A percentile compares a stretch with the other conserved stretches of the same genome.
phyloP scores from a whole-genome alignment of 2,888 invertebrate species.

The Drosophila falleni region DNA sequence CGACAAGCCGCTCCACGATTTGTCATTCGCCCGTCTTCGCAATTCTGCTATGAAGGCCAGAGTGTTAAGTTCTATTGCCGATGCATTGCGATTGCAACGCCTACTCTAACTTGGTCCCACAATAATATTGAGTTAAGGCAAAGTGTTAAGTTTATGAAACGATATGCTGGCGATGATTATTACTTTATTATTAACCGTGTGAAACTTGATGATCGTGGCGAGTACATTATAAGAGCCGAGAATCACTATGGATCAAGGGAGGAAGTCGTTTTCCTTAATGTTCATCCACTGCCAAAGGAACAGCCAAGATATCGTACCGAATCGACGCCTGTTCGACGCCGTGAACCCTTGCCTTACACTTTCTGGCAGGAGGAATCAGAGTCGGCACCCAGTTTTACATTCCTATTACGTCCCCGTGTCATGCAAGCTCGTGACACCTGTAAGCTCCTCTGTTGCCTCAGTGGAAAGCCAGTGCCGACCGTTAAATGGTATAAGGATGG shows the following conservation, averaged over 20 bases:
- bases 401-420: constrained; percentile 98
- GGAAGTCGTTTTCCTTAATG: constrained; percentile 98
- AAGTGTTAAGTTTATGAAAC: constrained; percentile 99
- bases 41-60: constrained; percentile 98
- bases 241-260: constrained; percentile 98
- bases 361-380: constrained; percentile 97
- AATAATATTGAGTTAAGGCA: constrained; percentile 97
- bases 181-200: constrained; percentile 99
- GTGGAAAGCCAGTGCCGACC: constrained; percentile 97
- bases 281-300: constrained; percentile 89
- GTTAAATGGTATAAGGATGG: constrained; percentile 97
- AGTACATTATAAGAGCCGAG: constrained; percentile 98
- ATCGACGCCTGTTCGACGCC: constrained; percentile 90
- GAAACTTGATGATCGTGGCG: constrained; percentile 97
- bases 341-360: constrained; percentile 93
- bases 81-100: constrained; percentile 96
- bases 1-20: constrained; percentile 99
- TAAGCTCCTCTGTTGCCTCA: constrained; percentile 98
- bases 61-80: constrained; percentile 99
- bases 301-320: constrained; percentile 87
- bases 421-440: constrained; percentile 98
- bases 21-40: constrained; percentile 97
- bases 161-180: constrained; percentile 97
- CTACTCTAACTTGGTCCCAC: constrained; percentile 97
- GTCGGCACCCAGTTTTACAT: constrained; percentile 98